Evolutionary conservation across 2,113 vertebrate species (phyloP), one percentile per base, ranked within the genome.

Genomic region (Zeus faber): DNA sequence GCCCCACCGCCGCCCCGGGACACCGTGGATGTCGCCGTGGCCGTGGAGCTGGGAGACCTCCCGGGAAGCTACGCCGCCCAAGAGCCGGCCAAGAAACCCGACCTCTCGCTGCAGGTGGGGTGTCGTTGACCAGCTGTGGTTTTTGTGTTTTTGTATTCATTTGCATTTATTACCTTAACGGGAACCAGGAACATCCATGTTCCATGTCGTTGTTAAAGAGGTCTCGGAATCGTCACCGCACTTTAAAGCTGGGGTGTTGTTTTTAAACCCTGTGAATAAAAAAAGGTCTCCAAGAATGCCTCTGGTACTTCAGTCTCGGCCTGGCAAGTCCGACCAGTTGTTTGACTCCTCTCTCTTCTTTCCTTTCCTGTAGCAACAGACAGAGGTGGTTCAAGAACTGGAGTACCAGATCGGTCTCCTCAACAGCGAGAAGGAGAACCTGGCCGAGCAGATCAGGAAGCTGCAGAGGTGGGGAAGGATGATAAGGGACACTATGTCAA

Each of bases 401-500:
- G 95, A 99, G 88, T 93, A 97, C 86, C 92, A 97, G 88, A 94
- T 99, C 79, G 91, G 86, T 71, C 88, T 93, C 46, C 91, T 98
- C 74, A 96, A 90, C 87, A 92, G 50, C 73, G 96, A 98, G 57
- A 99, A 96, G 71, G 92, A 91, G 87, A 93, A 87, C 80, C 88
- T 99, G 46, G 88, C 93, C 69, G 93, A 96, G 64, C 92, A 98
- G 81, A 96, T 99, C 70, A 92, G 88, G 87, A 95, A 92, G 65
- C 92, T 99, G 58, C 92, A 99, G 84, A 95, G 94, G 97, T 98
- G 52, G 18, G 72, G 61, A 6, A 46, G 22, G 9, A 20, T 6
- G 29, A 1, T 31, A 8, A 31, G 29, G 29, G 29, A 8, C 29
- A 31, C 11, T 31, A n/a, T n/a, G 6, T 31, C 11, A 31, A 31